Evolutionary conservation across 2,113 vertebrate genomes (phyloP).

Genomic region (Menidia beryllina): DNA sequence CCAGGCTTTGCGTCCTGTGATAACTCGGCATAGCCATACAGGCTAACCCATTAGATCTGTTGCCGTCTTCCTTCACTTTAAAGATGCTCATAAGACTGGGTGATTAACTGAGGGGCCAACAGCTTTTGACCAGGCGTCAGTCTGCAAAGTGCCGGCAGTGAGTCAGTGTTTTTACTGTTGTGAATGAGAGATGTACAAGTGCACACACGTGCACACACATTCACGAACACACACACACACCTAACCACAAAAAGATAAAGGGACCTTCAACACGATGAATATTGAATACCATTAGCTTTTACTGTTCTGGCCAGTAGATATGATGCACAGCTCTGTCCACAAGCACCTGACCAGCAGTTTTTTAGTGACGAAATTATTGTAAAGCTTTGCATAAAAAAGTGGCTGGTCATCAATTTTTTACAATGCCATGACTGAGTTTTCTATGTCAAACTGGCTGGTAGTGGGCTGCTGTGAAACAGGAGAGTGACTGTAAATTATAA

Average conservation of each 20-base stretch:
- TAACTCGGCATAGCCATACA: no score
- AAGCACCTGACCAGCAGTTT: conserved; percentile 24
- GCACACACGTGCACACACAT: no score
- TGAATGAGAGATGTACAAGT: background rate
- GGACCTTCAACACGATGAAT: conserved; percentile 31
- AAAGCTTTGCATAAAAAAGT: conserved; percentile 73
- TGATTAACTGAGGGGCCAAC: background rate
- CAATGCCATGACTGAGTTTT: conserved; percentile 64
- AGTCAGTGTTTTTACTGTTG: background rate
- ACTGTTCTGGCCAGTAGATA: conserved; percentile 32
- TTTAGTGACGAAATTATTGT: conserved; percentile 56
- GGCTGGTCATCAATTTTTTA: conserved; percentile 75
- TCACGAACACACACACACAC: background rate
- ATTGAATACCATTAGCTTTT: conserved; percentile 44
- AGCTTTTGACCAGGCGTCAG: background rate
- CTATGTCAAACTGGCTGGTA: conserved; percentile 61
- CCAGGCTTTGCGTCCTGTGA: no score
- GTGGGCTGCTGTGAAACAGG: conserved; percentile 71
- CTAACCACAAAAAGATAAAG: conserved; percentile 1
- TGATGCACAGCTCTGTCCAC: conserved; percentile 26
- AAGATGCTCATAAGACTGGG: background rate
- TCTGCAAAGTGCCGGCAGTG: background rate
- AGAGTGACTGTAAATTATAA: conserved; percentile 77
- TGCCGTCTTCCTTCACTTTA: background rate
- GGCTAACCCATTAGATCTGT: no score